Evolutionary conservation across 2,113 vertebrate genomes (phyloP), one percentile per base, ranked within the genome.

Genomic region (Ascaphus truei): DNA sequence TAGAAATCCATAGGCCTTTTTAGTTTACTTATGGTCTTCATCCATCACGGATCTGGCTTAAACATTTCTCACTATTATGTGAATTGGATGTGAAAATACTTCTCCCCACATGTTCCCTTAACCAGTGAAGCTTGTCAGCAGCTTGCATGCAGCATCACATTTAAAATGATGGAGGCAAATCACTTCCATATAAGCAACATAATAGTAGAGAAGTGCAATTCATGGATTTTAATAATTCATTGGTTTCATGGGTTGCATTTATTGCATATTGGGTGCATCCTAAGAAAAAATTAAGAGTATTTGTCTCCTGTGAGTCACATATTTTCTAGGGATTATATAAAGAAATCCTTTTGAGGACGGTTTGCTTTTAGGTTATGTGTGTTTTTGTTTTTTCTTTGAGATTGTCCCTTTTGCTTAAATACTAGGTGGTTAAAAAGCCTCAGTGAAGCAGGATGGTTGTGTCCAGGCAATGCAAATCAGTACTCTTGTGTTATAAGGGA

Each of bases 11-110:
- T 60, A 56, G 65, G 50, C 31, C n/a, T 16, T 39, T 52, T 36
- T 55, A 73, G 36, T 73, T 77, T 30, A 11, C 41, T 26, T 62
- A 37, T 68, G 57, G 27, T 26, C 18, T 51, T 30, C 27, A 0
- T 76, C 52, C 26, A 16, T 8, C 68, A 64, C 52, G 10, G 12
- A 61, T 71, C 5, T 63, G 9, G 50, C 65, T 77, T 34, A 61
- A 59, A 52, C 30, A 50, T 62, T 20, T 13, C 55, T 74, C 61
- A 65, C 37, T 26, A 34, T 62, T 71, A 56, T 61, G 18, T 76
- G 66, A 78, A 59, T 81, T 27, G 64, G 10, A 71, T 57, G n/a
- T 63, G 50, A 75, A 73, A 58, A 52, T n/a, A 65, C 6, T 72
- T 23, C 73, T 68, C 43, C 64, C 36, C 16, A 36, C 27, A 57